Evolutionary conservation across 1,140 invertebrate species (phyloP).

Genomic region (Lepidurus apus): DNA sequence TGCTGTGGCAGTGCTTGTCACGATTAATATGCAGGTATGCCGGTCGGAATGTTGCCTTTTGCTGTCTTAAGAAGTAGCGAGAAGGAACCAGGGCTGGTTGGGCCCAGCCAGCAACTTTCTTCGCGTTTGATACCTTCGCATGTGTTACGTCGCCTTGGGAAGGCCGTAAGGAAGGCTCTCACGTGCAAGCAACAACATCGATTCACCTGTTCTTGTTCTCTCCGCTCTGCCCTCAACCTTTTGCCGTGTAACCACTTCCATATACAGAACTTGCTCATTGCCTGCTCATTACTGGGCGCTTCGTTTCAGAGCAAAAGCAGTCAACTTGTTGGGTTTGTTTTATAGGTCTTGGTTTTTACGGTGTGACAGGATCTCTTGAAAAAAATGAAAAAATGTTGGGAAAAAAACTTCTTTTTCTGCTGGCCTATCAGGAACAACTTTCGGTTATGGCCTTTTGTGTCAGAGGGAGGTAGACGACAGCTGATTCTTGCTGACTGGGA

Average conservation of each 20-base stretch:
- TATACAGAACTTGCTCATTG: constrained; percentile 19
- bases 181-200: not conserved
- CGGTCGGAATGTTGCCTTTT: constrained; percentile 18
- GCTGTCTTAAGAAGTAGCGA: not conserved
- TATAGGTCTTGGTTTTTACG: too few species aligned
- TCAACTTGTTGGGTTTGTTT: too few species aligned
- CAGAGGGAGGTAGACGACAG: too few species aligned
- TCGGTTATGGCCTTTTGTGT: too few species aligned
- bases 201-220: constrained; percentile 1
- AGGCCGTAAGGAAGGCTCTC: not conserved
- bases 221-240: not conserved
- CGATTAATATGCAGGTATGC: constrained; percentile 15
- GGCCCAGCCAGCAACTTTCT: not conserved
- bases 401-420: too few species aligned
- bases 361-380: too few species aligned
- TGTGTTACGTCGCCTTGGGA: not conserved
- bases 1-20: constrained; percentile 20
- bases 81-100: constrained; percentile 12
- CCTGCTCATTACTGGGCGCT: not conserved
- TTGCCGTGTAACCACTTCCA: constrained; percentile 12
- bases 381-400: too few species aligned
- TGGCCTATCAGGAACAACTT: too few species aligned
- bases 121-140: too few species aligned
- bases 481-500: not conserved
- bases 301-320: not conserved